Conservation (phyloP, 2,113 vertebrate species). For the Dasyprocta punctata region DNA sequence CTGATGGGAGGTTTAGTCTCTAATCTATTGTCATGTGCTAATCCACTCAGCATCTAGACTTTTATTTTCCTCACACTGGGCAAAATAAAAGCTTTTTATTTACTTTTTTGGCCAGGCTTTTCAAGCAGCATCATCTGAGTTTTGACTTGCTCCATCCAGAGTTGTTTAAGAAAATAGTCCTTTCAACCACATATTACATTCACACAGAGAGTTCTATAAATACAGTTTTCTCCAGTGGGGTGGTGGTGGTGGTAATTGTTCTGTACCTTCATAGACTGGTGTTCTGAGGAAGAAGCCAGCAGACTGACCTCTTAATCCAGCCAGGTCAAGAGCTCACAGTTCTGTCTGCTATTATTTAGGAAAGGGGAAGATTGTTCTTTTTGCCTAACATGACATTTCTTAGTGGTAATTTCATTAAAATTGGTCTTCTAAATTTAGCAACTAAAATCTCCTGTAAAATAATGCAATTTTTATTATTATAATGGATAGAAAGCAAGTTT, state of each 20-base stretch:
- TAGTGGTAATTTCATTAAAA: neutral
- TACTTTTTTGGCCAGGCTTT: neutral
- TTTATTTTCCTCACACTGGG: neutral
- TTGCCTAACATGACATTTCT: slow-evolving; percentile 28
- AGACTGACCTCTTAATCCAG: neutral
- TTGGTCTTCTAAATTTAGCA: neutral
- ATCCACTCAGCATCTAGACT: neutral
- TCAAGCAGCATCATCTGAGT: neutral
- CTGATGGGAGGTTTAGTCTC: neutral
- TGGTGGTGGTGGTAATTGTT: neutral
- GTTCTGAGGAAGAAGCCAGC: neutral
- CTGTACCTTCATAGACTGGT: neutral
- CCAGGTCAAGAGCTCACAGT: neutral
- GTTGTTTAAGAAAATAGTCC: slow-evolving; percentile 10
- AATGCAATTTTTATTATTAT: neutral
- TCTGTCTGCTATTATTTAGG: neutral
- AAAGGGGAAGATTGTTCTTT: neutral
- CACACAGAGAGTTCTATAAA: slow-evolving; percentile 31
- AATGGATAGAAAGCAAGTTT: neutral
- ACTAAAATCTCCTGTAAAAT: slow-evolving; percentile 3
- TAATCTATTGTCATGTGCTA: neutral
- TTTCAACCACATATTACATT: neutral
- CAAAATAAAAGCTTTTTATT: neutral
- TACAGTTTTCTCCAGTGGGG: neutral
- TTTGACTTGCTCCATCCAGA: neutral